Conservation (phyloP, 30 jellyfish, hydroid and myxozoan genomes). For the Rhopilema esculentum region DNA sequence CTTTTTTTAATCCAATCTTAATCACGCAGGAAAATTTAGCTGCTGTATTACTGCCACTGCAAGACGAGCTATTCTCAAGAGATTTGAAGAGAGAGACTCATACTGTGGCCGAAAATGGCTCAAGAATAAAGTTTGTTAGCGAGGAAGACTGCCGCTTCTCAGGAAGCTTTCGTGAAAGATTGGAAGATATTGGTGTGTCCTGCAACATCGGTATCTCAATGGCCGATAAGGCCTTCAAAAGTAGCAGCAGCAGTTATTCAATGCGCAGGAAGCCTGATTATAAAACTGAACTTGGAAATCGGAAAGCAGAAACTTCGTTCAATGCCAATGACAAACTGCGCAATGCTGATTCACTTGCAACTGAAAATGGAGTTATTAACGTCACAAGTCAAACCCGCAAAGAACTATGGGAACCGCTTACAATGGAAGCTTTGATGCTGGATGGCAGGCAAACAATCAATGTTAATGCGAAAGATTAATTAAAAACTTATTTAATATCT, state of each 20-base stretch:
- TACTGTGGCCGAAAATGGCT: not conserved
- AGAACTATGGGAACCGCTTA: conserved; percentile 37
- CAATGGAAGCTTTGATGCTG: conserved; percentile 41
- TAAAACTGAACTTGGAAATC: not conserved
- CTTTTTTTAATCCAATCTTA: not conserved
- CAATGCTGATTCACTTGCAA: not conserved
- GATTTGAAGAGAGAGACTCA: not conserved
- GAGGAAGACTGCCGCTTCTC: conserved; percentile 60
- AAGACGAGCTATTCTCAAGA: not conserved
- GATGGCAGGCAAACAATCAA: not conserved
- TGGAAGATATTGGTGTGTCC: conserved; percentile 56
- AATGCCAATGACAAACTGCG: not conserved
- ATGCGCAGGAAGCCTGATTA: not conserved
- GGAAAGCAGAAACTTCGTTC: not conserved
- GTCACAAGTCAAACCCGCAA: not conserved
- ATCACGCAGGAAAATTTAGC: not conserved
- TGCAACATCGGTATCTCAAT: conserved; percentile 55
- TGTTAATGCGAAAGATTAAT: too few relatives aligned
- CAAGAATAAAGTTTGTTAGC: conserved; percentile 41
- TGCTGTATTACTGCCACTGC: not conserved
- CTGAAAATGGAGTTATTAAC: not conserved
- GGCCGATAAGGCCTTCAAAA: not conserved
- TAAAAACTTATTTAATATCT: too few relatives aligned
- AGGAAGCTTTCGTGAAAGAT: conserved; percentile 54
- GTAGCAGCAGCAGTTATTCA: conserved; percentile 1